Evolutionary conservation across 2,113 vertebrate species (phyloP).

Genomic region (Sinosuthora webbiana): DNA sequence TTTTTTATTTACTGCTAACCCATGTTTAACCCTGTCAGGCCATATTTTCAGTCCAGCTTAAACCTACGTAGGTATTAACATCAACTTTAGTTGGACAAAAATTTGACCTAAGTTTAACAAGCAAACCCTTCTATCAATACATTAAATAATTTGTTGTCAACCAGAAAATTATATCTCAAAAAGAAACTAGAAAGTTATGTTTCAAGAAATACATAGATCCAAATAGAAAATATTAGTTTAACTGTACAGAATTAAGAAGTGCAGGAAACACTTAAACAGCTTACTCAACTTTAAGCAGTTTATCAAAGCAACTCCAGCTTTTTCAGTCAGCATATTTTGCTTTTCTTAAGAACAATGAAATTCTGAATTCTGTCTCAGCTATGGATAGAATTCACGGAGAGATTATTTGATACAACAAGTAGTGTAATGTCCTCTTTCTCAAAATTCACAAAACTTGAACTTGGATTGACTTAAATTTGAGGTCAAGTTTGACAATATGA

Average conservation of each 20-base stretch:
- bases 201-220: neutral
- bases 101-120: neutral
- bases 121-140: neutral
- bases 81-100: neutral
- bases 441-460: neutral
- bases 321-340: slow-evolving; percentile 14
- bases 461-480: neutral
- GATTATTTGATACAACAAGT: slow-evolving; percentile 22
- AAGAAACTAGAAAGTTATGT: neutral
- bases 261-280: slow-evolving; percentile 11
- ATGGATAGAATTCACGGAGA: neutral
- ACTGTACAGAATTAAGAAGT: neutral
- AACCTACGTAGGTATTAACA: neutral
- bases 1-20: neutral
- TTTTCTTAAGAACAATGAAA: slow-evolving; percentile 15
- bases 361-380: neutral
- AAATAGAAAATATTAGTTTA: neutral
- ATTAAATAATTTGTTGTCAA: neutral
- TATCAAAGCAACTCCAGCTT: slow-evolving; percentile 29
- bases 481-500: neutral
- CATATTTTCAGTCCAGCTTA: neutral
- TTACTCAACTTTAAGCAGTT: slow-evolving; percentile 31
- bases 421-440: neutral
- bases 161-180: neutral
- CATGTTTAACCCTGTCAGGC: neutral